Base-by-base conservation (phyloP, 2,888 invertebrate genomes). In the Eupithecia abbreviata region DNA sequence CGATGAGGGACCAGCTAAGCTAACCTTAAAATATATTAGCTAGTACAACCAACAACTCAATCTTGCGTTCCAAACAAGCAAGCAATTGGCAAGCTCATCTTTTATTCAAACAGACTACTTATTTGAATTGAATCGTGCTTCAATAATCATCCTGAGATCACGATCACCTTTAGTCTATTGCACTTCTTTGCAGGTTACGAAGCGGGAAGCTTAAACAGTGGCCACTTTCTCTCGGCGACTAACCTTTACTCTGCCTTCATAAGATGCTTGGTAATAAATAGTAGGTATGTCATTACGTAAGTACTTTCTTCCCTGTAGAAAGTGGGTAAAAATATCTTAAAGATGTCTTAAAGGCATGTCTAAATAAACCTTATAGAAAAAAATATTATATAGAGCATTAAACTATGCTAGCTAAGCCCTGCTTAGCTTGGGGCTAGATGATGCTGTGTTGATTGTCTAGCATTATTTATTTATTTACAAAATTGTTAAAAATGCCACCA, bases 121-220 rank as follows among this genome's bases (percentile, higher is more conserved):
- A 76, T 72, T 74, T 49, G 43, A 80, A 77, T 77, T 74, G 47
- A 65, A 76, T 83, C 83, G 82, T 84, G 83, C 80, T 80, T 84
- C 81, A 82, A 78, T 75, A 77, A 77, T 79, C 62, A 73, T 77
- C 65, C 71, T 49, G 47, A 67, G 68, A 79, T 77, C 81, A 77
- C 78, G 77, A 80, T 76, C 67, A 10, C 30, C 62, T 68, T 75
- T 75, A 75, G 76, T 82, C 81, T 83, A 88, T 88, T 88, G 83
- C 85, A 81, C 79, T 82, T 82, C 43, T 71, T 79, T 85, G 87
- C 85, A 82, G 84, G 88, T 85, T 85, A 81, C 77, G 82, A 78
- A 87, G 89, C 90, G 86, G 90, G 92, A 92, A 92, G 92, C 85
- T 86, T 87, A 86, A 83, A 89, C 87, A 86, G 82, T 86, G 88